Evolutionary conservation across 64 coral and sea anemone genomes (phyloP).

Genomic region (Dendrophyllia cribrosa): DNA sequence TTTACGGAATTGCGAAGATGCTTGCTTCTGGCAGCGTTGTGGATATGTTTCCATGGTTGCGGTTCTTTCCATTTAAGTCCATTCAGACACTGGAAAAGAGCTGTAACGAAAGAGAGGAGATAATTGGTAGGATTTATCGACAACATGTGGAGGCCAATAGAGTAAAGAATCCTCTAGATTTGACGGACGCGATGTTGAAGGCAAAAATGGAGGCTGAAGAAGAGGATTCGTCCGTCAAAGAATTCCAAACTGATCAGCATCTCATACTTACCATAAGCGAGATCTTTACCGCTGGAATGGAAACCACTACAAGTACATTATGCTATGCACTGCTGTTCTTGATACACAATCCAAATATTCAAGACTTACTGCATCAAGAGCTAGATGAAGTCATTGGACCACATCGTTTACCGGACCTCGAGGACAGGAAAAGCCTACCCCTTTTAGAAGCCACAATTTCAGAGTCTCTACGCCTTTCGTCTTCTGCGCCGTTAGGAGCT

Average conservation of each 20-base stretch:
- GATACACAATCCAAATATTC: slow-evolving; percentile 53
- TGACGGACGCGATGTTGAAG: slow-evolving; percentile 66
- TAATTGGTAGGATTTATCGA: slow-evolving; percentile 50
- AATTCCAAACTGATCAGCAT: slow-evolving; percentile 16
- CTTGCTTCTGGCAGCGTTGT: slow-evolving; percentile 1
- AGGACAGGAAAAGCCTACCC: slow-evolving; percentile 35
- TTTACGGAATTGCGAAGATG: slow-evolving; percentile 15
- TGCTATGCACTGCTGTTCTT: slow-evolving; percentile 59
- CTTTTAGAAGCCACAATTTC: slow-evolving; percentile 64
- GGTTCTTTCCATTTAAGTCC: slow-evolving; percentile 33
- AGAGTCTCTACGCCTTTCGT: slow-evolving; percentile 58
- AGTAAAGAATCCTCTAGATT: slow-evolving; percentile 47
- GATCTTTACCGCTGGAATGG: slow-evolving; percentile 57
- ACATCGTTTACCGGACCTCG: slow-evolving; percentile 12
- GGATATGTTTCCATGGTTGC: slow-evolving; percentile 13
- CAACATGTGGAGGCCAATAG: slow-evolving; percentile 61
- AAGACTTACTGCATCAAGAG: slow-evolving; percentile 66
- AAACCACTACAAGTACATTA: slow-evolving; percentile 60
- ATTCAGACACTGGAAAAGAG: slow-evolving; percentile 5
- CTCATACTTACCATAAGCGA: slow-evolving; percentile 47
- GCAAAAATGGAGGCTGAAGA: slow-evolving; percentile 51
- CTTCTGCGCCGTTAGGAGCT: slow-evolving; percentile 24
- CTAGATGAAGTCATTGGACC: slow-evolving; percentile 61
- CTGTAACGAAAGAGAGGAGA: slow-evolving; percentile 25
- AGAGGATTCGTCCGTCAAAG: slow-evolving; percentile 39